Evolutionary conservation across 2,113 vertebrate genomes (phyloP), one percentile per base, ranked within the genome.

Genomic region (Perognathus longimembris): DNA sequence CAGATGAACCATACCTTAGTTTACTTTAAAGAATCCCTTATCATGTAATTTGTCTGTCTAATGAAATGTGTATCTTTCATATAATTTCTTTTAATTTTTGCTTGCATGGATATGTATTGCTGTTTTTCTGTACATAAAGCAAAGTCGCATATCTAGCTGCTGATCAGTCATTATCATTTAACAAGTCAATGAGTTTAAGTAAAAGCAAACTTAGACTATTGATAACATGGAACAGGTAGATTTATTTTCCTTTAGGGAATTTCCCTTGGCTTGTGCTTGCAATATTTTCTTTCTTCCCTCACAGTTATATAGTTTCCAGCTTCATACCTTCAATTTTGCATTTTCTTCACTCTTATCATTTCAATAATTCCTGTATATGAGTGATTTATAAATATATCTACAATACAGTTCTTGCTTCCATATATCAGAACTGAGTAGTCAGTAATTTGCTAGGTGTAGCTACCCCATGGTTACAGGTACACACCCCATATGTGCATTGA

Each of bases 1-100:
- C 7, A 64, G 32, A 93, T 34, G 81, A 61, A 21, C 80, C 57
- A 90, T 92, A 11, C 54, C 32, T 67, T 67, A 69, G n/a, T 36
- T 40, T 38, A 50, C 5, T 24, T 89, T 30, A n/a, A 93, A 76
- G 20, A 90, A 77, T 57, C 15, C 15, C 11, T 90, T 83, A 18
- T 83, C 50, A 76, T 78, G 26, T 66, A 88, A 71, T 61, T 88
- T 67, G 26, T 95, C 42, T 88, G 26, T 81, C 20, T 66, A 81
- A 81, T 66, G n/a, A 87, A 73, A 91, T 40, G 6, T 64, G 34
- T 8, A 77, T 76, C 5, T 77, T 92, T n/a, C 45, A 22, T 73
- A 9, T 34, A 73, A 54, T 4, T 54, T 70, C 88, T 79, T 57
- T 38, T 73, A 21, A 79, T 28, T 77, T 76, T 77, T 69, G 12